Evolutionary conservation across 2,888 invertebrate species (phyloP).

Genomic region (Spicauda simplicius): DNA sequence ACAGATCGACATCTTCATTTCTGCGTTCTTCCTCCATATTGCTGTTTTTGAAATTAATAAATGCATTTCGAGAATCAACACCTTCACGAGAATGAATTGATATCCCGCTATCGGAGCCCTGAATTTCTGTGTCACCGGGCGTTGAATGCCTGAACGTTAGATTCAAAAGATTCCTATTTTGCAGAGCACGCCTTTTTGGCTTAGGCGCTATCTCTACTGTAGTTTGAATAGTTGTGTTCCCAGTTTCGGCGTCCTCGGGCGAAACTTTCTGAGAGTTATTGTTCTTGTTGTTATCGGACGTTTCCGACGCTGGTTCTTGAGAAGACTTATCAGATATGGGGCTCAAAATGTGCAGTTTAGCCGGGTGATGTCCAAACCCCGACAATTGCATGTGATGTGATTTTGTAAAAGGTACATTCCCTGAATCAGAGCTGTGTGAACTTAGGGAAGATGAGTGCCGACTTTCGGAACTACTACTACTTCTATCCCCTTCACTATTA

Average conservation of each 20-base stretch:
- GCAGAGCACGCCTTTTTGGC: constrained; percentile 88
- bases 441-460: constrained; percentile 93
- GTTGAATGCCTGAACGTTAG: constrained; percentile 87
- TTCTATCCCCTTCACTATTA: constrained; percentile 94
- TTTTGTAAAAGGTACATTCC: constrained; percentile 85
- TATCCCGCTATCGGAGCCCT: constrained; percentile 95
- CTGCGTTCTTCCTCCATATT: constrained; percentile 80
- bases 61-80: constrained; percentile 87
- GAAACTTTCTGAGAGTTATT: constrained; percentile 92
- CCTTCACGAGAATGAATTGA: constrained; percentile 93
- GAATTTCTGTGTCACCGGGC: constrained; percentile 89
- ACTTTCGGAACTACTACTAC: constrained; percentile 93
- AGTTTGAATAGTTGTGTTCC: constrained; percentile 71
- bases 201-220: constrained; percentile 82
- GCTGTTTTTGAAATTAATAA: constrained; percentile 86
- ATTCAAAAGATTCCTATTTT: constrained; percentile 91
- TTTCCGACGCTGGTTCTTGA: constrained; percentile 93
- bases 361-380: constrained; percentile 89
- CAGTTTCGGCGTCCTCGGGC: constrained; percentile 86
- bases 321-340: constrained; percentile 96
- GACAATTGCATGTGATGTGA: constrained; percentile 87
- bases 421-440: constrained; percentile 94
- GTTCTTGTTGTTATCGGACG: constrained; percentile 91
- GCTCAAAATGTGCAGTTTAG: constrained; percentile 93
- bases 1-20: constrained; percentile 87